These are phyloP conservation scores for Vanacampus margaritifer DNA, from an alignment of 2,113 vertebrate genomes.

Conservation along the genomic window DNA sequence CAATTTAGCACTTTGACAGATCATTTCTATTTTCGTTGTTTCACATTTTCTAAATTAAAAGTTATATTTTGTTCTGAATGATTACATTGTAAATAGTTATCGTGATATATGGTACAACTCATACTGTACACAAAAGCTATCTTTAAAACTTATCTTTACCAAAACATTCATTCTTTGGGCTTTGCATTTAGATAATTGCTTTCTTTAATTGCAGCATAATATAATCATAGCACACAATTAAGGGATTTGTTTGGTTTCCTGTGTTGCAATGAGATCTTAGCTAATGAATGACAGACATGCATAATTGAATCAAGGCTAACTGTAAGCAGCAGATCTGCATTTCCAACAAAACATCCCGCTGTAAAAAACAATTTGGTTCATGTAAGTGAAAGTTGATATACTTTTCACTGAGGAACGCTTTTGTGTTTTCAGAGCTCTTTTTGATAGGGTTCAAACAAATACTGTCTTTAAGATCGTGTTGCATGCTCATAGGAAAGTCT, in stretches of 20 bases:
- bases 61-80: no score
- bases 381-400: neutral
- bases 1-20: no score
- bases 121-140: no score
- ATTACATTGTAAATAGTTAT: no score
- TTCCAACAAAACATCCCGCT: neutral
- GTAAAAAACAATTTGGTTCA: neutral
- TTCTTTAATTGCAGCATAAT: conserved; percentile 33
- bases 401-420: conserved; percentile 15
- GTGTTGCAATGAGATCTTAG: conserved; percentile 32
- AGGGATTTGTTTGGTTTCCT: conserved; percentile 17
- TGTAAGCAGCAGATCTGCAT: conserved; percentile 5
- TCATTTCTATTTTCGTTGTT: no score
- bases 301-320: conserved; percentile 19
- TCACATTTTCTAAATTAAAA: no score
- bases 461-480: conserved; percentile 2
- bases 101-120: no score
- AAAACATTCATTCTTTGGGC: neutral
- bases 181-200: conserved; percentile 21
- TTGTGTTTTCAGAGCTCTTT: conserved; percentile 8
- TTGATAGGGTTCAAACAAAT: conserved; percentile 5
- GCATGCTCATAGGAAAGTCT: neutral
- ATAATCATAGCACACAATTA: conserved; percentile 39
- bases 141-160: neutral
- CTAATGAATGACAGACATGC: conserved; percentile 37